Evolutionary conservation across 2,113 vertebrate genomes (phyloP).

Genomic region (Mirounga angustirostris): DNA sequence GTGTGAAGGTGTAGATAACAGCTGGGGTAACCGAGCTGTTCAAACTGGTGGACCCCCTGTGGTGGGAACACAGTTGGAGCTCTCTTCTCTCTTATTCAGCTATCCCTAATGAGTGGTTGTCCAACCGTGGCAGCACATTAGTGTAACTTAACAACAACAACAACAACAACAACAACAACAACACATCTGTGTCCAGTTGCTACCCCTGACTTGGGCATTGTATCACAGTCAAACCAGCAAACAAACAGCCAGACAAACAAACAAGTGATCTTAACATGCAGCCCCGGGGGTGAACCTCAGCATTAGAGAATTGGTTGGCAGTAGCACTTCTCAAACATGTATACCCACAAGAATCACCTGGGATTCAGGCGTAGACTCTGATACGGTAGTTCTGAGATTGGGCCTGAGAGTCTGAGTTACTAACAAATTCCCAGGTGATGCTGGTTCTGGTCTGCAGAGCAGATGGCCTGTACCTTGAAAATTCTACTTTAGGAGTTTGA

Average conservation of each 20-base stretch:
- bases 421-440: background rate
- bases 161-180: background rate
- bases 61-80: background rate
- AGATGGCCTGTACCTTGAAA: background rate
- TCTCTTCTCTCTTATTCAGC: background rate
- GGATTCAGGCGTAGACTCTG: background rate
- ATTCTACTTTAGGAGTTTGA: background rate
- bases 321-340: no score
- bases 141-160: background rate
- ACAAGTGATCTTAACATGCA: background rate
- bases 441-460: background rate
- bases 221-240: background rate
- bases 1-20: background rate
- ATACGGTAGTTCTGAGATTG: background rate
- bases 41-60: fast-evolving
- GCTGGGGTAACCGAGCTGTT: background rate
- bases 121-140: background rate
- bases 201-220: background rate
- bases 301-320: background rate
- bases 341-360: no score
- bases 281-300: background rate
- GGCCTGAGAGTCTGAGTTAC: background rate
- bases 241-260: background rate
- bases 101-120: background rate
- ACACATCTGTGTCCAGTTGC: background rate